Evolutionary conservation across 2,888 invertebrate species (phyloP).

Genomic region (Diaphora mendica): DNA sequence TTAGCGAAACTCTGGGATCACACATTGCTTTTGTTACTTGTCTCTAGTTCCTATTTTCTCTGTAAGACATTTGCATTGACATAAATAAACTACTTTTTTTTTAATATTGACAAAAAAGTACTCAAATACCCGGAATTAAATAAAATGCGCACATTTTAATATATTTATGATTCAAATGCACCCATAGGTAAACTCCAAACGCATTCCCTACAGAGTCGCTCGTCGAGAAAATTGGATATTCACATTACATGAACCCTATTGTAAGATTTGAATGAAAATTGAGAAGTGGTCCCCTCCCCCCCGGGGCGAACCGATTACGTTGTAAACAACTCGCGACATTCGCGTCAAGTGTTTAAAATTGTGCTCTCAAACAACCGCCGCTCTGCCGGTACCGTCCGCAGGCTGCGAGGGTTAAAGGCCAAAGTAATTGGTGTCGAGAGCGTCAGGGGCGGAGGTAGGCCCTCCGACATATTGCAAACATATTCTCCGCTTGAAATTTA

Average conservation of each 20-base stretch:
- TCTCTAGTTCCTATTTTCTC: background rate
- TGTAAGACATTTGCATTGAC: background rate
- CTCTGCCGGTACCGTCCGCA: slow-evolving; percentile 34
- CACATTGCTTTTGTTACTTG: background rate
- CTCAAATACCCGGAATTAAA: background rate
- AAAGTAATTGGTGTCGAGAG: slow-evolving; percentile 65
- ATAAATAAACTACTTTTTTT: background rate
- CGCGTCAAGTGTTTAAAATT: slow-evolving; percentile 77
- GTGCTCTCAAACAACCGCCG: slow-evolving; percentile 56
- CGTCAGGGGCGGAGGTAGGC: slow-evolving; percentile 46
- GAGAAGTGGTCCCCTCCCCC: slow-evolving; percentile 58
- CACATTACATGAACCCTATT: slow-evolving; percentile 67
- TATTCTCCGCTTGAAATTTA: slow-evolving; percentile 84
- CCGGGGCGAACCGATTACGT: slow-evolving; percentile 67
- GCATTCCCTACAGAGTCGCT: slow-evolving; percentile 37
- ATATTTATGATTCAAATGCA: slow-evolving; percentile 21
- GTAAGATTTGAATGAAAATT: slow-evolving; percentile 66
- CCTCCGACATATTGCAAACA: slow-evolving; percentile 81
- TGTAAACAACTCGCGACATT: slow-evolving; percentile 79
- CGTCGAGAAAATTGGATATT: slow-evolving; percentile 53
- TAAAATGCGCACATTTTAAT: slow-evolving; percentile 6
- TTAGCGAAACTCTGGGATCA: no score
- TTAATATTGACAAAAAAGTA: background rate
- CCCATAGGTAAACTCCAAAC: slow-evolving; percentile 34
- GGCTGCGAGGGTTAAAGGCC: slow-evolving; percentile 64